phyloP scores from a whole-genome alignment of 2,888 invertebrate species.

The Caenorhabditis angaria region DNA sequence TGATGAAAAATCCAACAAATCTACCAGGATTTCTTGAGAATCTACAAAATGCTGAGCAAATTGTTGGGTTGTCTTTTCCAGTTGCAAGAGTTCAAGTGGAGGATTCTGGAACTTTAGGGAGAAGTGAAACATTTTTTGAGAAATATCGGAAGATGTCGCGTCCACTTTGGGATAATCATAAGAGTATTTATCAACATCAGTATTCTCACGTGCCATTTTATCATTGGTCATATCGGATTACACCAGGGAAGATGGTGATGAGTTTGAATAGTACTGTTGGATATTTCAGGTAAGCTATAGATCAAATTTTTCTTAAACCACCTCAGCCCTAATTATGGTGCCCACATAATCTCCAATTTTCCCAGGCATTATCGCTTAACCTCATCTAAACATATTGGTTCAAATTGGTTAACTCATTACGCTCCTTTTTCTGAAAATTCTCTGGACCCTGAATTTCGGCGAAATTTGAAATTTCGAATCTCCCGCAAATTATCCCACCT shows the following conservation, averaged over 20 bases:
- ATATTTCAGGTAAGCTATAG: background rate
- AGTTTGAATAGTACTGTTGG: background rate
- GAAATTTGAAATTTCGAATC: background rate
- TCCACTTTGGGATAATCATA: background rate
- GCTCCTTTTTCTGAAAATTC: background rate
- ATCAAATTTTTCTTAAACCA: background rate
- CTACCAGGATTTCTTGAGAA: too few species aligned
- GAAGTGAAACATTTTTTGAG: background rate
- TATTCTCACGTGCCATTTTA: background rate
- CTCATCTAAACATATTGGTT: background rate
- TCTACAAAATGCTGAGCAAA: background rate
- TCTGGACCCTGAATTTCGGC: background rate
- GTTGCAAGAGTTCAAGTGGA: background rate
- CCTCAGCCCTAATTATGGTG: too few species aligned
- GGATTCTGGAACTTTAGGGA: background rate
- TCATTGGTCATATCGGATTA: background rate
- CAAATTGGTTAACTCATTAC: background rate
- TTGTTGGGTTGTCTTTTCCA: background rate
- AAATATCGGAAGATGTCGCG: background rate
- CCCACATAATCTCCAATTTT: too few species aligned
- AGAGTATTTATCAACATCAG: background rate
- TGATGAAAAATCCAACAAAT: background rate
- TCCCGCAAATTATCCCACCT: background rate
- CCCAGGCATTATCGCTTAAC: background rate
- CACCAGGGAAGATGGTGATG: background rate